Evolutionary conservation across 2,888 invertebrate species (phyloP).

Genomic region (Luperina nickerlii): DNA sequence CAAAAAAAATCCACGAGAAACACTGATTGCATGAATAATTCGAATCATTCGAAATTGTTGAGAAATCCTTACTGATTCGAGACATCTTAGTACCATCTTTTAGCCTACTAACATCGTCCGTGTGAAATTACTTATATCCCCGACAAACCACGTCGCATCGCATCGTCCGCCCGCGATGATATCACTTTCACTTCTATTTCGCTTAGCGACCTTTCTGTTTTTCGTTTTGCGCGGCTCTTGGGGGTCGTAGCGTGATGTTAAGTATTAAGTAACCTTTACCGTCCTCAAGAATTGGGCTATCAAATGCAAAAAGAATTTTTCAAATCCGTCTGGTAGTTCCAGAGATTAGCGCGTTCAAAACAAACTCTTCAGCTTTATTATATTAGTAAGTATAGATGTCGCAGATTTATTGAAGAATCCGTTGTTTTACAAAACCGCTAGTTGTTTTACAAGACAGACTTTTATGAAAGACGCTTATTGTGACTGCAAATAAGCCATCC

Average conservation of each 20-base stretch:
- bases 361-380: background rate
- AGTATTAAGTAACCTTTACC: too few species aligned
- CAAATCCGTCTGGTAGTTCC: too few species aligned
- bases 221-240: background rate
- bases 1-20: slow-evolving; percentile 32
- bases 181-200: background rate
- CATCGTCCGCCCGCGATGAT: background rate
- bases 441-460: too few species aligned
- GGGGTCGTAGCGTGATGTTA: background rate
- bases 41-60: slow-evolving; percentile 19
- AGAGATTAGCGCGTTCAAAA: background rate
- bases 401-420: too few species aligned
- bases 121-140: too few species aligned
- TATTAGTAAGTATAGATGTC: too few species aligned
- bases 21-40: slow-evolving; percentile 50
- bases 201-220: too few species aligned
- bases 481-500: too few species aligned
- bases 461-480: too few species aligned
- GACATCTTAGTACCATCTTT: slow-evolving; percentile 43
- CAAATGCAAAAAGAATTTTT: too few species aligned
- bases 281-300: too few species aligned
- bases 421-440: too few species aligned
- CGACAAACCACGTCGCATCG: background rate
- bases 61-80: slow-evolving; percentile 43
- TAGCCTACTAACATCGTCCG: background rate